These are phyloP conservation scores for Agapornis canus DNA, from an alignment of 2,797 vertebrate species.

Conservation along the genomic window DNA sequence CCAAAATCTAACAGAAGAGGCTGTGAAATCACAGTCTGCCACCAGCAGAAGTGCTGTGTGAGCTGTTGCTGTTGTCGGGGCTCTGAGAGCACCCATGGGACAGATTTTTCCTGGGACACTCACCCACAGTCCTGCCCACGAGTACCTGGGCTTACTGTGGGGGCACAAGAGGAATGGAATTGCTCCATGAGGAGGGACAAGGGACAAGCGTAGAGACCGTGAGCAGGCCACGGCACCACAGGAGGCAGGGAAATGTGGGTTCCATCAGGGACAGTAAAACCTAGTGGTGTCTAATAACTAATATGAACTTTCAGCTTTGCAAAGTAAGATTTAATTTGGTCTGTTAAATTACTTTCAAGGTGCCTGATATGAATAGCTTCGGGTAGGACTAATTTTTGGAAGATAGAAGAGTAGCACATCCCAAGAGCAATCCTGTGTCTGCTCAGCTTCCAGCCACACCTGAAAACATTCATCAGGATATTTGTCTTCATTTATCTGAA, in stretches of 20 bases:
- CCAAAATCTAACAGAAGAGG: background rate
- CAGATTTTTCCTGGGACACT: background rate
- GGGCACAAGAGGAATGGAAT: background rate
- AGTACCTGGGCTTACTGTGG: background rate
- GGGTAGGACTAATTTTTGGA: background rate
- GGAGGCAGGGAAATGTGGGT: accelerated
- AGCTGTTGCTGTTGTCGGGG: background rate
- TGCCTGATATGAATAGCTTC: background rate
- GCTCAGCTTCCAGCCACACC: background rate
- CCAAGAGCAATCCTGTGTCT: background rate
- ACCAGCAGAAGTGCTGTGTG: background rate
- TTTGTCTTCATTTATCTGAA: background rate
- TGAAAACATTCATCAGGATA: background rate
- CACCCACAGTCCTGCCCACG: accelerated
- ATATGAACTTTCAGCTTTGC: background rate
- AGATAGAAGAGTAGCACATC: background rate
- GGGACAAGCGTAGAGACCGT: background rate
- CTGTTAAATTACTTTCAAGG: background rate
- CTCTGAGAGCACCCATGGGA: background rate
- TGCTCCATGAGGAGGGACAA: accelerated
- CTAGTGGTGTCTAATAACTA: background rate
- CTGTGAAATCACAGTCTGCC: background rate
- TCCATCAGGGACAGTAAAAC: background rate
- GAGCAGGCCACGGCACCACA: background rate
- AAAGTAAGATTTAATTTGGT: background rate